Evolutionary conservation across 2,797 vertebrate species (phyloP), one percentile per base, ranked within the genome.

Genomic region (Cyclopterus lumpus): DNA sequence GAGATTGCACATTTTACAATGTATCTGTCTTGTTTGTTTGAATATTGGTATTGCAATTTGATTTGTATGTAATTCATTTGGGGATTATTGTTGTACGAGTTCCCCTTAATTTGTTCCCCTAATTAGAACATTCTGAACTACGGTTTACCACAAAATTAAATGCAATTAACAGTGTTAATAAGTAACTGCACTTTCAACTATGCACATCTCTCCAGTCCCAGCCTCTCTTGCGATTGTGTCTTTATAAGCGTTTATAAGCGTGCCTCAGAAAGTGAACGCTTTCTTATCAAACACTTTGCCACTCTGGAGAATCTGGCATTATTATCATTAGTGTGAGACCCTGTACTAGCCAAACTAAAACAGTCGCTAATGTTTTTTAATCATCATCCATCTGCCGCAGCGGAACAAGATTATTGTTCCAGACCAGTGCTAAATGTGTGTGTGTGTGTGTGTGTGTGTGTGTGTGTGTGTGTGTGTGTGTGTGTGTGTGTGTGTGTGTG

Each of bases 401-500:
- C 63, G 54, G 32, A 80, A 62, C 67, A 66, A 48, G 51, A 83
- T 82, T 73, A 57, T 66, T 79, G 64, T 68, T 66, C 60, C 68
- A 80, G 71, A 64, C 42, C 64, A 34, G 32, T 66, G n/a, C 20
- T 72, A 57, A 77, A 67, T 44, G 42, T 44, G 42, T 18, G 42
- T 10, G 38, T 40, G 11, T 40, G 38, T 40, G 11, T 40, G 38
- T 44, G 42, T 44, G 42, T 18, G 42, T 10, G 38, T 40, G 11
- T 40, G 38, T 44, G 42, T 44, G 42, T 18, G 42, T 10, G 38
- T 40, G 11, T 40, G 38, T 44, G 42, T 44, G 42, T 18, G 42
- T 10, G 38, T 40, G 11, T 40, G 38, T 44, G 42, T 44, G 42
- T 18, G 42, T 10, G 38, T 40, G 11, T 40, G 38, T 44, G 42